Base-by-base conservation (phyloP, 2,113 vertebrate genomes). In the Pelecanus crispus region DNA sequence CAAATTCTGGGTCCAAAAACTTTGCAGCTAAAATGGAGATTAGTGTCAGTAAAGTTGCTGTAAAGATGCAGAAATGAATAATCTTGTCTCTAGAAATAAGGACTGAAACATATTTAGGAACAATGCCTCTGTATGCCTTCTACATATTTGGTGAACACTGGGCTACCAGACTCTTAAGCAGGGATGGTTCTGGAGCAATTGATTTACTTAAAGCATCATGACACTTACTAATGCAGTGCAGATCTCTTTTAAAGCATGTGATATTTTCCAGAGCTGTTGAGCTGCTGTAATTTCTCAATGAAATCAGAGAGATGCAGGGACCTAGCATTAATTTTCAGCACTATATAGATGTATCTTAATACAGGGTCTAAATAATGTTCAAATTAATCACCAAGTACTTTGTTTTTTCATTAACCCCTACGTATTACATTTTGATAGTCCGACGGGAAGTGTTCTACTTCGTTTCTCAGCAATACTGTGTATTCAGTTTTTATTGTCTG, bases 401-500 rank as follows among this genome's bases (percentile, higher is more conserved):
- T 81, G 24, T 40, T 61, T 90, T 88, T 74, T 86, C 81, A 45
- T 82, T 81, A 89, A 65, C 40, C 25, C 34, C 1, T 31, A 11
- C 22, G 45, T n/a, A 28, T 53, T 66, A 47, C n/a, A 13, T 74
- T 85, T 63, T 45, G 78, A 80, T 65, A 78, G 73, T 65, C 65
- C 24, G 0, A 42, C 1, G 24, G 58, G 73, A 94, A 95, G 50
- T 34, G 50, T 47, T 89, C 49, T 17, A 20, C 89, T 92, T 82
- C 56, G 53, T 89, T 94, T 90, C 89, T 89, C 7, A 9, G 78
- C 53, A 87, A 36, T 82, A 73, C 32, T 85, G 47, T 52, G 25
- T 74, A 29, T 52, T 91, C 77, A 17, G 66, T 58, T 94, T 94
- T 97, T 96, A 92, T 92, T 95, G 89, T 86, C 61, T 85, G 32